Base-by-base conservation (phyloP, 2,797 vertebrate genomes). In the Sebastes steindachneri region DNA sequence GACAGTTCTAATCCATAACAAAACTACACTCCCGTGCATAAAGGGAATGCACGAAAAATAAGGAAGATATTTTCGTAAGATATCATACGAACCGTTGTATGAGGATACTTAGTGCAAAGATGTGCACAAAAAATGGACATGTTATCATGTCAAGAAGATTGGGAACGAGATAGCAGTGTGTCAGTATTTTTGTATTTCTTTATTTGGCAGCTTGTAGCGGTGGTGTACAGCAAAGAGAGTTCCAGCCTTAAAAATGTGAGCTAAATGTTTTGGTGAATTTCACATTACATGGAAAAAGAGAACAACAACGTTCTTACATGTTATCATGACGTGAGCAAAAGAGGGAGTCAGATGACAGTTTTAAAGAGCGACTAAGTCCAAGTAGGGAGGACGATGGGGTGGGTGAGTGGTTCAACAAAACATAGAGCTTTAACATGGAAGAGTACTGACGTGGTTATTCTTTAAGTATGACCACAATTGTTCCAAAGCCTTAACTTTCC, bases 321-420 rank as follows among this genome's bases (percentile, higher is more conserved):
- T 19, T 1, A 19, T 35, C 15, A 45, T 45, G 41, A 3, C 2
- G 1, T 4, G 3, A 54, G 7, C 10, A 26, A 57, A 28, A 21
- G n/a, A 62, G 57, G 15, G 23, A 33, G 14, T 35, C 45, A 53
- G 45, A 15, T 5, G 26, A 59, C 0, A 11, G 8, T 10, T 1
- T 21, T 48, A n/a, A 45, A 72, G 57, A 15, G 23, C 5, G 1
- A 55, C 31, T 5, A 58, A 58, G 23, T 62, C 45, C 1, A 51
- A 0, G 17, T 51, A 51, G 0, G 45, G 17, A 51, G 17, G 19
- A 45, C 19, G 3, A 51, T 0, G 8, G 45, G 45, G 17, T 8
- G 1, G 45, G 45, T 51, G 7, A 0, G 0, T 41, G 41, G 6
- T 3, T 37, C 45, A 51, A 51, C 48, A 51, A 51, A 51, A 4